A percentile compares a stretch with the other conserved stretches of the same genome.
Evolutionary conservation across 2,113 vertebrate species (phyloP).

Genomic region (Myxocyprinus asiaticus): DNA sequence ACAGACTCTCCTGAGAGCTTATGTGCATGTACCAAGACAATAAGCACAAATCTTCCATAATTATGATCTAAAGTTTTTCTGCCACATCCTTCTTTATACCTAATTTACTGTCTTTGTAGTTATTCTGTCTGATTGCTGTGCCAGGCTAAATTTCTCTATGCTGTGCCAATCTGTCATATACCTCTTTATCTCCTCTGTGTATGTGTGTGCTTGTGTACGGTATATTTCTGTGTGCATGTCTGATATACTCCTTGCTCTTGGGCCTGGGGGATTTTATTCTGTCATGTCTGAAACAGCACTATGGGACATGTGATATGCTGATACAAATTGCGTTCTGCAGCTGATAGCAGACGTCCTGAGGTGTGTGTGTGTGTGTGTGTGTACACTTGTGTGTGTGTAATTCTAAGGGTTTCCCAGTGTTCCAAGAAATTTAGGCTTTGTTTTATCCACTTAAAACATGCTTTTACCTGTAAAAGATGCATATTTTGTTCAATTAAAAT

Average conservation of each 20-base stretch:
- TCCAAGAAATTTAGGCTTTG: neutral
- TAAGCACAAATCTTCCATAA: neutral
- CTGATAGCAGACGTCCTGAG: neutral
- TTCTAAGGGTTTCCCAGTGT: no score
- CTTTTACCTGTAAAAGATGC: neutral
- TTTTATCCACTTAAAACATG: slow-evolving; percentile 12
- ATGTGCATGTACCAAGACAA: neutral
- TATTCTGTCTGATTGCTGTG: neutral
- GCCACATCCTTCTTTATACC: neutral
- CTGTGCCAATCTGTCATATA: neutral
- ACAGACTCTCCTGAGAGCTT: neutral
- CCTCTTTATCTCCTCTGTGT: neutral
- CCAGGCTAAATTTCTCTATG: neutral
- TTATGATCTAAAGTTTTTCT: neutral
- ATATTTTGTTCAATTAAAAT: neutral
- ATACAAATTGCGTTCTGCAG: neutral
- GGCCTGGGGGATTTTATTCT: slow-evolving; percentile 7
- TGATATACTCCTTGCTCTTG: neutral
- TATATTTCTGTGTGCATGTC: neutral
- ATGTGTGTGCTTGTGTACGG: neutral
- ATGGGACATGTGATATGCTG: slow-evolving; percentile 14
- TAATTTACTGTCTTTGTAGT: neutral
- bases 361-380: neutral
- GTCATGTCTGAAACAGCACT: neutral
- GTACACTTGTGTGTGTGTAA: no score